Base-by-base conservation (phyloP, 2,113 vertebrate species). In the Elanoides forficatus region DNA sequence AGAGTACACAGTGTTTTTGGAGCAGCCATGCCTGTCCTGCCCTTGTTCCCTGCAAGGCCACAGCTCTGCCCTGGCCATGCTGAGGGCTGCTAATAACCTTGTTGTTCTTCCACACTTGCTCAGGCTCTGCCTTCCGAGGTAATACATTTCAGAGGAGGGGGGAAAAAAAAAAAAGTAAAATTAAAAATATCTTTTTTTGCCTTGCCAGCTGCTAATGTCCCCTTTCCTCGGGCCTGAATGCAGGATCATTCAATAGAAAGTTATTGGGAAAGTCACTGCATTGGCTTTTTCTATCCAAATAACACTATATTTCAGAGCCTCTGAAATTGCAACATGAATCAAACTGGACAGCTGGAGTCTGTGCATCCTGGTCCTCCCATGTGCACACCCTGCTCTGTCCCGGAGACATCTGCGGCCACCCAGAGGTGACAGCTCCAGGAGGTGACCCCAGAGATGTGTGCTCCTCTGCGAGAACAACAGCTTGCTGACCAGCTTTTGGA, bases 401-500 rank as follows among this genome's bases (percentile, higher is more conserved):
- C 10, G 0, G 3, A 9, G 74, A 6, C 0, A 0, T 16, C 62
- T 59, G 56, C 4, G 25, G 72, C 43, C 90, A 62, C 81, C 52
- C 52, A 19, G 36, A 70, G 29, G 23, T 26, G 66, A 38, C 0
- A 3, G 17, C 25, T 60, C 32, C 63, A 43, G 59, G 72, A 59
- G 38, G 29, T 53, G 42, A 15, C 15, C 40, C 34, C 36, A 16
- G 11, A 36, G 38, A 9, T 3, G 1, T 8, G 38, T 50, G 29
- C 8, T 75, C 18, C 12, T 34, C 56, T 30, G 50, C 1, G 8
- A 48, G 30, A 50, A 32, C 11, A 22, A 7, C 58, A 32, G 34
- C 53, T 80, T 1, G 0, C 27, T 40, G 56, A 14, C 14, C 0
- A 2, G 10, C 3, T 29, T 48, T 18, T 23, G 53, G 71, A 47